These are phyloP conservation scores for Iphiclides podalirius DNA, from an alignment of 2,888 invertebrate species.

Conservation along the genomic window DNA sequence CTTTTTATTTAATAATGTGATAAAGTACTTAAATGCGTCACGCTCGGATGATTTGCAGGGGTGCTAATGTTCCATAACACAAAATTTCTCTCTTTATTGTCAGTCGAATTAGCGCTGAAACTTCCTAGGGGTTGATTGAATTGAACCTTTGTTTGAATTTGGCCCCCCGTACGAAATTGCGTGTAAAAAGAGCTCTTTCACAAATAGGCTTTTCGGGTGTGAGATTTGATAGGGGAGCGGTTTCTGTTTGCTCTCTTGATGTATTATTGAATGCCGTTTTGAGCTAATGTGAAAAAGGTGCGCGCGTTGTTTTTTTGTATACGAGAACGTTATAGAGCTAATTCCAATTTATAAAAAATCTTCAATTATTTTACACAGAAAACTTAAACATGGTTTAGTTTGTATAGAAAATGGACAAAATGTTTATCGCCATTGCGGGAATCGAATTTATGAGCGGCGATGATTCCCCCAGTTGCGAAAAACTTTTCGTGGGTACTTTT, in stretches of 20 bases:
- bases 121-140: constrained; percentile 16
- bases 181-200: constrained; percentile 22
- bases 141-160: constrained; percentile 22
- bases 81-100: constrained; percentile 27
- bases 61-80: constrained; percentile 19
- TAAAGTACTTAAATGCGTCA: no score
- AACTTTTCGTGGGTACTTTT: no score
- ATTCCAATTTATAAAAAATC: no score
- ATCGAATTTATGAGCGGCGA: no score
- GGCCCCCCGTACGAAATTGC: constrained; percentile 20
- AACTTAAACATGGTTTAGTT: no score
- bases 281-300: neutral
- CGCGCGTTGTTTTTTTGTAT: neutral
- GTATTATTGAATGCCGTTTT: neutral
- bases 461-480: no score
- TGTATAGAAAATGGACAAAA: no score
- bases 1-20: no score
- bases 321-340: neutral
- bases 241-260: constrained; percentile 6
- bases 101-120: constrained; percentile 26
- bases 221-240: constrained; percentile 12
- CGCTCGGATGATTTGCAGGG: no score
- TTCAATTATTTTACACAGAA: no score
- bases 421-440: no score
- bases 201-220: constrained; percentile 18